Evolutionary conservation across 1,140 invertebrate species (phyloP).

Genomic region (Eriosoma lanigerum): DNA sequence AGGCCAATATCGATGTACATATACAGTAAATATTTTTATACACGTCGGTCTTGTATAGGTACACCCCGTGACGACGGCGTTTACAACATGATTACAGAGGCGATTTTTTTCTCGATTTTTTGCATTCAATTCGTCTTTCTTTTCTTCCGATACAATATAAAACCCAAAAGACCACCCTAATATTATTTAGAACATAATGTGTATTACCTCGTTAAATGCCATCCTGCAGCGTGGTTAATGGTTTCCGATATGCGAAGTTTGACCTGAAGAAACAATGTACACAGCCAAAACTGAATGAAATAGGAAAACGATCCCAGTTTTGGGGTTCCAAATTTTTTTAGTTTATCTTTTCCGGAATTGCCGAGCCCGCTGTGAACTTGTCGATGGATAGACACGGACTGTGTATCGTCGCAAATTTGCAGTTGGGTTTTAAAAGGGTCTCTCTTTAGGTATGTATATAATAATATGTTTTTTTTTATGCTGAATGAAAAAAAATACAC

Average conservation of each 20-base stretch:
- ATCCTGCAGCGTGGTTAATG: slow-evolving; percentile 37
- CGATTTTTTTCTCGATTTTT: slow-evolving; percentile 10
- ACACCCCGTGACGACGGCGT: slow-evolving; percentile 34
- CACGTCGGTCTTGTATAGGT: background rate
- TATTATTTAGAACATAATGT: background rate
- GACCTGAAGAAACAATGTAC: slow-evolving; percentile 29
- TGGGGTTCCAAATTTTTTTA: slow-evolving; percentile 3
- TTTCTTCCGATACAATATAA: slow-evolving; percentile 1
- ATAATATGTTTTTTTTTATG: background rate
- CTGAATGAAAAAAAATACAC: background rate
- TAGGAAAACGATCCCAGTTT: background rate
- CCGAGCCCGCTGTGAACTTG: slow-evolving; percentile 36
- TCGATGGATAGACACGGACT: slow-evolving; percentile 36
- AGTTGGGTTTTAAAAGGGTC: slow-evolving; percentile 27
- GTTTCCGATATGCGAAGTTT: slow-evolving; percentile 25
- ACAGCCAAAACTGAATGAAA: background rate
- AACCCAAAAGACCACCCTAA: slow-evolving; percentile 39
- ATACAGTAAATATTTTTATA: slow-evolving; percentile 36
- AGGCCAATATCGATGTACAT: slow-evolving; percentile 35
- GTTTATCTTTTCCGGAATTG: slow-evolving; percentile 13
- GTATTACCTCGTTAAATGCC: slow-evolving; percentile 45
- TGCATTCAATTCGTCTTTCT: background rate
- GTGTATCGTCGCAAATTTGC: slow-evolving; percentile 11
- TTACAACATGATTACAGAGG: slow-evolving; percentile 33
- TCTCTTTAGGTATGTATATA: slow-evolving; percentile 2